Evolutionary conservation across 2,888 invertebrate species (phyloP).

Genomic region (Eristalinus sepulchralis): DNA sequence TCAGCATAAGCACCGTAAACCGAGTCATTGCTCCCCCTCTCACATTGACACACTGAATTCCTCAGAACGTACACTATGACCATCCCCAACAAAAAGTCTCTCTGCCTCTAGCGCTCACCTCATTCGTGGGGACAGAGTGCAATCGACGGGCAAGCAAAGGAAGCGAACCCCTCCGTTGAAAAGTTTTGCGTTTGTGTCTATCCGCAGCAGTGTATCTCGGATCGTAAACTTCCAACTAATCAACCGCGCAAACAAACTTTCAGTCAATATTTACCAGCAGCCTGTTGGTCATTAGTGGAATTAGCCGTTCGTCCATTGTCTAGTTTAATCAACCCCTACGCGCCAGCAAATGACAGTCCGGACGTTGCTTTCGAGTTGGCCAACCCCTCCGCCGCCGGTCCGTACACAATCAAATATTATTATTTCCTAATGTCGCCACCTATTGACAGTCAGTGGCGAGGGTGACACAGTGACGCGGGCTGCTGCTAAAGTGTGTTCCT

Average conservation of each 20-base stretch:
- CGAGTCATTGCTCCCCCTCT: no score
- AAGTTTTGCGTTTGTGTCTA: not conserved
- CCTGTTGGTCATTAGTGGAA: constrained; percentile 1
- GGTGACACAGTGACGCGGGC: not conserved
- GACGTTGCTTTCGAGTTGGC: not conserved
- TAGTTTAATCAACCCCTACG: not conserved
- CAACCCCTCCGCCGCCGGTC: not conserved
- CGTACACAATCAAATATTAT: constrained; percentile 13
- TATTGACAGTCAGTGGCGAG: not conserved
- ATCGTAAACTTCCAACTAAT: not conserved
- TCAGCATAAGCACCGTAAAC: no score
- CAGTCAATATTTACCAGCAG: not conserved
- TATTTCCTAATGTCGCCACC: constrained; percentile 5
- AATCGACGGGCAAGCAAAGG: not conserved
- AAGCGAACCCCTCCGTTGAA: not conserved
- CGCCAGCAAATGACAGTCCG: not conserved
- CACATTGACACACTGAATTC: no score
- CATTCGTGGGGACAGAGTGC: no score
- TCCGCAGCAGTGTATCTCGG: not conserved
- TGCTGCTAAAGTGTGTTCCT: not conserved
- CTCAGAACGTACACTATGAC: no score
- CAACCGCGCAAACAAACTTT: constrained; percentile 1
- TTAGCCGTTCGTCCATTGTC: not conserved
- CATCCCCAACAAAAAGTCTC: no score
- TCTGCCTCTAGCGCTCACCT: no score